A percentile compares a stretch with the other conserved stretches of the same genome.
These are phyloP conservation scores for Caenorhabditis auriculariae DNA, from an alignment of 2,888 invertebrate genomes.

Conservation along the genomic window DNA sequence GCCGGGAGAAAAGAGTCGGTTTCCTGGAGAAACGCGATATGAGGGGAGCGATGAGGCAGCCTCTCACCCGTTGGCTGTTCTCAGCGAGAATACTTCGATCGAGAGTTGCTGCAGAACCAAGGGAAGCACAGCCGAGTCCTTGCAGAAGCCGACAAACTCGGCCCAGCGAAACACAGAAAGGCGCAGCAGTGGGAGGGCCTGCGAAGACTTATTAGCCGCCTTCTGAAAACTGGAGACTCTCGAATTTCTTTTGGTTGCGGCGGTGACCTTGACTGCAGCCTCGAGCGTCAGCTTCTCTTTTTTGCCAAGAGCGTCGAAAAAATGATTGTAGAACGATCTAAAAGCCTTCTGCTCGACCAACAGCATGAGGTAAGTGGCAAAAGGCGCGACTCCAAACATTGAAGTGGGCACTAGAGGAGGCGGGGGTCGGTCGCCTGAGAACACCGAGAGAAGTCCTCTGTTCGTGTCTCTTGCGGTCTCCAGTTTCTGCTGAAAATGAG, in stretches of 20 bases:
- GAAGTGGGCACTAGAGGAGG: conserved; percentile 48
- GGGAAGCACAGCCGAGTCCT: conserved; percentile 34
- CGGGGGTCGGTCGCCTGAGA: conserved; percentile 42
- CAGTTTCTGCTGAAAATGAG: conserved; percentile 25
- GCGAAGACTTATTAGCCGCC: conserved; percentile 47
- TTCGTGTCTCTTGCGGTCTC: conserved; percentile 31
- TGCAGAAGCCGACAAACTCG: conserved; percentile 14
- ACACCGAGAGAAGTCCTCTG: conserved; percentile 48
- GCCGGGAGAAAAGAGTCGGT: conserved; percentile 35
- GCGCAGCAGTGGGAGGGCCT: conserved; percentile 39
- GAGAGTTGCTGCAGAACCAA: conserved; percentile 52
- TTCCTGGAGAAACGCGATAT: conserved; percentile 16
- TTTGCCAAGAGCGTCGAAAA: conserved; percentile 45
- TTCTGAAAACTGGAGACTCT: conserved; percentile 35
- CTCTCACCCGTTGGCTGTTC: conserved; percentile 18
- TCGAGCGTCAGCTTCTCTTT: conserved; percentile 46
- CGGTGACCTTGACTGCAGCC: conserved; percentile 36
- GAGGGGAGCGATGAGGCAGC: neutral
- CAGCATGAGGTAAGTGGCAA: conserved; percentile 52
- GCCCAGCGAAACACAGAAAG: conserved; percentile 54
- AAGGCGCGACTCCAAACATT: conserved; percentile 31
- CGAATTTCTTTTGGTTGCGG: conserved; percentile 25
- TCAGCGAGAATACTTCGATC: conserved; percentile 25
- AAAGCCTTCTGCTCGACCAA: conserved; percentile 44
- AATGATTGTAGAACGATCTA: conserved; percentile 35